Evolutionary conservation across 2,113 vertebrate species (phyloP), one percentile per base, ranked within the genome.

Genomic region (Bostrychus sinensis): DNA sequence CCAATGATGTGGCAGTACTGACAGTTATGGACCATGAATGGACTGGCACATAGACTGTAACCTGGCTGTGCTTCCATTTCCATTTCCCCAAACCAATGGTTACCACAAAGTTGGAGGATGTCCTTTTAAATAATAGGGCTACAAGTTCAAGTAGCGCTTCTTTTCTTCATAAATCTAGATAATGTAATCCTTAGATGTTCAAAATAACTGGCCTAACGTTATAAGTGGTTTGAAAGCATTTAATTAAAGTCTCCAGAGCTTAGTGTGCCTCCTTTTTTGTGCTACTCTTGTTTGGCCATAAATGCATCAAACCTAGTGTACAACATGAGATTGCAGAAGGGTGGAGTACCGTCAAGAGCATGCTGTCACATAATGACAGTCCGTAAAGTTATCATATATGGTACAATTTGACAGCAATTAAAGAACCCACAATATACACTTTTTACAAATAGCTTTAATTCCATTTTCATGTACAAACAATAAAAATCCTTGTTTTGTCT

Each of bases 401-500:
- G 25, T 45, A 22, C 54, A 50, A 54, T 43, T 32, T 32, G 1
- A 32, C 30, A 32, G 30, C 30, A 32, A 32, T 7, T 16, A 39
- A 12, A 39, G 11, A 39, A 38, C 12, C 8, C 3, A 13, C 11
- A 38, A 2, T 12, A 16, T 1, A 16, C 37, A 14, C 1, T 60
- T 67, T 84, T 69, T 60, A 72, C 64, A 79, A 88, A 79, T 60
- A 51, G 53, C 37, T 77, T 89, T 88, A 86, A 84, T 87, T 86
- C 56, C 73, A 56, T 55, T 66, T 81, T 81, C 55, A 64, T 85
- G 67, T 88, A 88, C 75, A 89, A 83, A 84, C 57, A 80, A 62
- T 70, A 69, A 64, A 61, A 55, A 58, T 20, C 19, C 9, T 45
- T 22, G 19, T 12, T 7, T 23, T 22, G 42, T 1, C 20, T 45